Evolutionary conservation across 2,113 vertebrate species (phyloP), one percentile per base, ranked within the genome.

Genomic region (Upupa epops): DNA sequence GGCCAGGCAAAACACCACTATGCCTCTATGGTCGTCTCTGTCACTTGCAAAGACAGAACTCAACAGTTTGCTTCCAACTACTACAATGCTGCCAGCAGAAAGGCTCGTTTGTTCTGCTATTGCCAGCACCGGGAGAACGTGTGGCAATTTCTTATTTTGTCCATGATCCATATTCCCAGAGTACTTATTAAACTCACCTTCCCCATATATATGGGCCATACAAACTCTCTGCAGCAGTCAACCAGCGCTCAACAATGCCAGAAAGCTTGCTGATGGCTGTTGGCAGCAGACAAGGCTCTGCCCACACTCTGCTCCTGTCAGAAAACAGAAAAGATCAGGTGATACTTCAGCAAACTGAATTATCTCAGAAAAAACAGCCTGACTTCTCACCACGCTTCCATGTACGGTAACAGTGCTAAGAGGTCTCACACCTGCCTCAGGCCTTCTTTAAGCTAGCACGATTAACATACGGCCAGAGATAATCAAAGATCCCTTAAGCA

Each of bases 181-280:
- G 69, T 40, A 69, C 32, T 68, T 66, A 56, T 8, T 49, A 63
- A 76, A 70, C 97, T 63, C 91, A 99, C 99, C 99, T 98, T 97
- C 99, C 99, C 99, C 99, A 99, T 92, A 99, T 97, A 90, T 99
- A 99, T 0, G 98, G 98, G 24, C 99, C 99, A 13, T 99, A 99
- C 19, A 99, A 97, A 25, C 97, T 96, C 97, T 99, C 99, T 0
- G 99, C 99, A 5, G 98, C 98, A 1, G 96, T 98, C 90, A 99
- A 97, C 98, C 99, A 99, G 87, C 97, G 98, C 92, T 99, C 99
- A 93, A 99, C 98, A 4, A 97, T 98, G 58, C 98, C 98, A 3
- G 98, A 98, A 36, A 99, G 97, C 85, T 99, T 99, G 97, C 98
- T 98, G 90, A 98, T 98, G 5, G 99, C 99, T 37, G 98, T 98